Base-by-base conservation (phyloP, 2,888 invertebrate species). In the Criorhina ranunculi region DNA sequence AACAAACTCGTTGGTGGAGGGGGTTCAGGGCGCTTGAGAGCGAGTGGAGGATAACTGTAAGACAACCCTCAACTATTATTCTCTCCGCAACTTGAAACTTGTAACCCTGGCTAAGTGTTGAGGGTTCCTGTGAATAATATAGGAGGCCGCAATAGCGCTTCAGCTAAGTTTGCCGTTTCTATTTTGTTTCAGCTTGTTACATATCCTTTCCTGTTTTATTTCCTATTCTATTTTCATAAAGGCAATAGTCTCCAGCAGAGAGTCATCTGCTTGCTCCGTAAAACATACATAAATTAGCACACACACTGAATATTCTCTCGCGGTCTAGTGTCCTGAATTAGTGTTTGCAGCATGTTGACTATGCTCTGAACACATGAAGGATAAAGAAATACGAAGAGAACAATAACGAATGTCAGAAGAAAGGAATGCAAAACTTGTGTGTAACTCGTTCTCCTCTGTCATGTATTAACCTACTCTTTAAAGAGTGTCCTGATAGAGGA, bases 11-110 rank as follows among this genome's bases (percentile, higher is more conserved):
- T 49, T 12, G 9, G 11, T 31, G 8, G 8, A 40, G 24, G 35
- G 44, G n/a, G n/a, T n/a, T 24, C 4, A 17, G 46, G 62, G 19
- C 53, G 33, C 24, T 19, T 15, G 51, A 46, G 35, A 15, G 51
- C 40, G 49, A 49, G 33, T 15, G 37, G 37, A 51, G 37, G 57
- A 60, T 62, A 60, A 59, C 46, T 55, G 42, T 57, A 55, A 86
- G 70, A 78, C 60, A 86, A 78, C 66, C 70, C 70, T 64, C 51
- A 73, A 59, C 79, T 79, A 73, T 73, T 73, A 67, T 67, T 67
- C 72, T 78, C 67, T 62, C 53, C 53, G 60, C 79, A 83, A 83
- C 79, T 67, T 62, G 79, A 83, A 83, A 72, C 77, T 60, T 82
- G 66, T 66, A 67, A 78, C 79, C 67, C 73, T 79, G 67, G 57